Evolutionary conservation across 2,888 invertebrate genomes (phyloP), one percentile per base, ranked within the genome.

Genomic region (Myathropa florea): DNA sequence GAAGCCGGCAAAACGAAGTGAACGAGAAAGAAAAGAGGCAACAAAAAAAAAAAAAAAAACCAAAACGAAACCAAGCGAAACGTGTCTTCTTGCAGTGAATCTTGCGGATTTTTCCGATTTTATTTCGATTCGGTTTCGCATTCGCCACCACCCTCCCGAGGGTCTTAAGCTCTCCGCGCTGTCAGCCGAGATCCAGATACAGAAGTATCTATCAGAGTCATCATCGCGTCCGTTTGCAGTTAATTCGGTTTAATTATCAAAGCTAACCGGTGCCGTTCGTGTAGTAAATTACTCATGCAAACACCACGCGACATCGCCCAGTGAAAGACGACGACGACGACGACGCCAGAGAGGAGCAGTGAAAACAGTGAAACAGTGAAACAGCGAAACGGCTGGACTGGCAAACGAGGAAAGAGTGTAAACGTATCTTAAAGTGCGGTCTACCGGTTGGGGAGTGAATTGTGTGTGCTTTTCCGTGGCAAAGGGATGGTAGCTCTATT

Each of bases 261-360:
- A 83, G 72, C 72, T 67, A 83, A 83, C 60, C 61, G 18, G 77
- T 71, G 26, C 12, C 23, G 23, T 60, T 24, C 24, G 59, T 59
- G 60, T 53, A 21, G 71, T 36, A 33, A 73, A 68, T 83, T 78
- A 78, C 64, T 78, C 33, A 73, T 68, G 23, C 68, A 59, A 68
- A 77, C 36, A 77, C 75, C 75, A 81, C 84, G 81, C 84, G 81
- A 76, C 71, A 75, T 55, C 55, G 55, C 33, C 18, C n/a, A 55
- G 21, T 46, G 39, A 23, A 59, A 26, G 46, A 46, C 46, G 18
- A 7, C 46, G 46, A 3, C 33, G 1, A 33, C 33, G 33, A 33
- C 33, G 33, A 33, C 33, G 33, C 33, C 33, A 46, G 46, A 59
- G 36, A 4, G 30, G 21, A 75, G 55, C 26, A 57, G 64, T 14